Base-by-base conservation (phyloP, 2,113 vertebrate species). In the Chauna torquata region DNA sequence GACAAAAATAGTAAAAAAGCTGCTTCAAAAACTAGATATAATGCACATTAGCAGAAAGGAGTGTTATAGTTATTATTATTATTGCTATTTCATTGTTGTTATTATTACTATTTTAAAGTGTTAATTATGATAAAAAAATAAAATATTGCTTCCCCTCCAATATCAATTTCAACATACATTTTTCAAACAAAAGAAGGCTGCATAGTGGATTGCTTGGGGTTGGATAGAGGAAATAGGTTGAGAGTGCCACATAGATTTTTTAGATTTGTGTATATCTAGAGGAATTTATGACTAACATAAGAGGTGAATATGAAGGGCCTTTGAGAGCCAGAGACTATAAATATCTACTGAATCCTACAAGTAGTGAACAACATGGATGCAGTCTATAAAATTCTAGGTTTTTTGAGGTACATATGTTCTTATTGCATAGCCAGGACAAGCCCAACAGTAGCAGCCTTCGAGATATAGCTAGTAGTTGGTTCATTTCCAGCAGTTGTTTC, bases 401-500 rank as follows among this genome's bases (percentile, higher is more conserved):
- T 90, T 81, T 86, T 64, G 25, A 44, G 42, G 12, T 40, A 58
- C 14, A 5, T 58, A 36, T 69, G 69, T 76, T 91, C 62, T 38
- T 55, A 5, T 71, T 81, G 19, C 72, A 71, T 4, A 71, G 42
- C 7, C 55, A 90, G 40, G 34, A 64, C 16, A 77, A 84, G 12
- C 47, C 38, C 52, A 92, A 65, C 7, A 95, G 61, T 30, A 81
- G 4, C 23, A 74, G 55, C 12, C 38, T 86, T 86, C 52, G 66
- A 69, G 57, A 28, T 9, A 30, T 1, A 79, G 16, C 7, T 58
- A 32, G 20, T 22, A 13, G 17, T 23, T 90, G 40, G 27, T 92
- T 96, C 61, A 68, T 68, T 97, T 95, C 70, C 89, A 96, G 88
- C 79, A 93, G 70, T 88, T 95, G 54, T 61, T 95, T 95, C 82